Evolutionary conservation across 1,140 invertebrate genomes (phyloP).

Genomic region (Macrosteles quadrilineatus): DNA sequence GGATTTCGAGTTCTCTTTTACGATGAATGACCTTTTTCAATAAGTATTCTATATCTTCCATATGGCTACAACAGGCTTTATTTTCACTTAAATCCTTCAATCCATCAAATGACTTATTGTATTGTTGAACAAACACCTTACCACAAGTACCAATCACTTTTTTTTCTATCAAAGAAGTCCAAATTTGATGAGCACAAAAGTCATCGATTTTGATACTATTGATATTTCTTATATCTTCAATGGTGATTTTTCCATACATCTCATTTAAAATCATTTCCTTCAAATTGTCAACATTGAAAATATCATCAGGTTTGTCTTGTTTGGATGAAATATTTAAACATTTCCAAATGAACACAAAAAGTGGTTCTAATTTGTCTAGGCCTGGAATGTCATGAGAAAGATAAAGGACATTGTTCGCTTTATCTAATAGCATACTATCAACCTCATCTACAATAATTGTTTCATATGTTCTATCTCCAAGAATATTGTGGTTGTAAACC

Average conservation of each 20-base stretch:
- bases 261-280: neutral
- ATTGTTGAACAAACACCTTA: neutral
- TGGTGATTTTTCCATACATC: neutral
- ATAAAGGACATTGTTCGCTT: slow-evolving; percentile 47
- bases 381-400: slow-evolving; percentile 46
- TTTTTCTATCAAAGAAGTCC: neutral
- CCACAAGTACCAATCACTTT: neutral
- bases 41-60: neutral
- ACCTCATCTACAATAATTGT: slow-evolving; percentile 49
- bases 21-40: neutral
- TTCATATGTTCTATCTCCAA: slow-evolving; percentile 41
- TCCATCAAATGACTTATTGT: too few species aligned
- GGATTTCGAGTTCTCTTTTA: slow-evolving; percentile 19
- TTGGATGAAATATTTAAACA: slow-evolving; percentile 39
- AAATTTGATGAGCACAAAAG: neutral
- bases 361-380: slow-evolving; percentile 46
- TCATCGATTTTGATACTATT: neutral
- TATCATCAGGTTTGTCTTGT: slow-evolving; percentile 32
- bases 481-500: slow-evolving; percentile 43
- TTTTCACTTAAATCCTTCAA: neutral
- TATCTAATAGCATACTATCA: slow-evolving; percentile 50
- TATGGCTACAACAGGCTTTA: neutral
- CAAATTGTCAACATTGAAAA: neutral
- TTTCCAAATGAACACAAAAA: slow-evolving; percentile 48
- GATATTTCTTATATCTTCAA: neutral